These are phyloP conservation scores for Cephalopterus ornatus DNA, from an alignment of 2,113 vertebrate genomes.

Conservation along the genomic window DNA sequence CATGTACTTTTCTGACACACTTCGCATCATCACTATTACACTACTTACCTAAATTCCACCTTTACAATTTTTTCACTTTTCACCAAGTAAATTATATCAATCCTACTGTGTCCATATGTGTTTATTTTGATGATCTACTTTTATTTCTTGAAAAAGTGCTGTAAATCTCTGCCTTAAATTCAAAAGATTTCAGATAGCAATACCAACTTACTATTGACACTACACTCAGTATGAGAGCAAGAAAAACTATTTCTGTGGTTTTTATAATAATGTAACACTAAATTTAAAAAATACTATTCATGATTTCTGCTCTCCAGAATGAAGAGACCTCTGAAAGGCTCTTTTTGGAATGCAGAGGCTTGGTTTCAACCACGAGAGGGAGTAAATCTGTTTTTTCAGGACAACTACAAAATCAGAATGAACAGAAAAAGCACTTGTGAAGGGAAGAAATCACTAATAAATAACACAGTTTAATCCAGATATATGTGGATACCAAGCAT, in stretches of 20 bases:
- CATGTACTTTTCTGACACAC: not conserved
- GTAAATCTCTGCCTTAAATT: not conserved
- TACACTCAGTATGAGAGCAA: not conserved
- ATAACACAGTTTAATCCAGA: not conserved
- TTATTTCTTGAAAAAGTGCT: not conserved
- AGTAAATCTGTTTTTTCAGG: not conserved
- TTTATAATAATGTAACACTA: not conserved
- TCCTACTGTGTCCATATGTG: not conserved
- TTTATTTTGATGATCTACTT: not conserved
- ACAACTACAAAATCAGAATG: not conserved
- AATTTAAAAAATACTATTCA: not conserved
- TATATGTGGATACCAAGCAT: not conserved
- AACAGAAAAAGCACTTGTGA: not conserved
- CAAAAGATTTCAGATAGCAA: not conserved
- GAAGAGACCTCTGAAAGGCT: not conserved
- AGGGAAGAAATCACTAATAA: not conserved
- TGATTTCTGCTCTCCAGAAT: not conserved
- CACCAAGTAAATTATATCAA: not conserved
- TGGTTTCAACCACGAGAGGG: conserved; percentile 39
- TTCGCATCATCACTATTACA: not conserved
- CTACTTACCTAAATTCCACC: not conserved
- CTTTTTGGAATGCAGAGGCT: not conserved
- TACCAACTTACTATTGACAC: not conserved
- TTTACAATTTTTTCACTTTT: not conserved
- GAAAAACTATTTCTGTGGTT: not conserved